Conservation (phyloP, 2,113 vertebrate genomes). For the Sebastes schlegelii region DNA sequence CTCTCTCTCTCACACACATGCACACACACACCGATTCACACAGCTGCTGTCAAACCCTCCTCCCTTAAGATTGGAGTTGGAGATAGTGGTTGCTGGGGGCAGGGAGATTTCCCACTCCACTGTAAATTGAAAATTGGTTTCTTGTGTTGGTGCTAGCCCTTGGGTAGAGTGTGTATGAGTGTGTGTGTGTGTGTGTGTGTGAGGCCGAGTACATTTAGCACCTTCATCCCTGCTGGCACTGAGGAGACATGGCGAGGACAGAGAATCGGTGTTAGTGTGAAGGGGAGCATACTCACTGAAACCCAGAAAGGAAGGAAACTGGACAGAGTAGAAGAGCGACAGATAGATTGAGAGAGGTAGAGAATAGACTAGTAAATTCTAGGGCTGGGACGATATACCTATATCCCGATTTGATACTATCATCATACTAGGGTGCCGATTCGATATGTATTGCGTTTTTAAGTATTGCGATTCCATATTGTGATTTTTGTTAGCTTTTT, state of each 20-base stretch:
- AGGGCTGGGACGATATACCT: too few species aligned
- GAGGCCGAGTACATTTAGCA: conserved; percentile 65
- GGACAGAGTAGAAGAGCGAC: neutral
- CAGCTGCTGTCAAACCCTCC: conserved; percentile 60
- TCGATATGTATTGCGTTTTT: too few species aligned
- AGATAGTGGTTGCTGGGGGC: conserved; percentile 70
- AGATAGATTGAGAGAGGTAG: neutral
- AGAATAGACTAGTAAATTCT: conserved; percentile 13
- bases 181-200: conserved; percentile 27
- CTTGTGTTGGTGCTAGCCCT: conserved; percentile 78
- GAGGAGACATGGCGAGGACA: conserved; percentile 63
- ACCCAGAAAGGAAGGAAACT: neutral
- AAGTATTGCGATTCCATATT: too few species aligned
- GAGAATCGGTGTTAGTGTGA: conserved; percentile 25
- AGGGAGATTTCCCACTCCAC: conserved; percentile 85
- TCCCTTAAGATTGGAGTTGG: conserved; percentile 65
- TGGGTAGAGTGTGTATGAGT: conserved; percentile 54
- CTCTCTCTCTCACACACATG: conserved; percentile 29
- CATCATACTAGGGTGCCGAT: too few species aligned
- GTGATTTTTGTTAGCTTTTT: too few species aligned
- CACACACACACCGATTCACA: conserved; percentile 31
- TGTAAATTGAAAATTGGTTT: conserved; percentile 87
- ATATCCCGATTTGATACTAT: too few species aligned
- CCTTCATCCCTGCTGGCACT: conserved; percentile 57
- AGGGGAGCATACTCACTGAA: too few species aligned